Percentiles rank a stretch among this genome's conserved stretches.
phyloP scores from a whole-genome alignment of 2,797 vertebrate genomes.

The Alcedo quadribrachys region DNA sequence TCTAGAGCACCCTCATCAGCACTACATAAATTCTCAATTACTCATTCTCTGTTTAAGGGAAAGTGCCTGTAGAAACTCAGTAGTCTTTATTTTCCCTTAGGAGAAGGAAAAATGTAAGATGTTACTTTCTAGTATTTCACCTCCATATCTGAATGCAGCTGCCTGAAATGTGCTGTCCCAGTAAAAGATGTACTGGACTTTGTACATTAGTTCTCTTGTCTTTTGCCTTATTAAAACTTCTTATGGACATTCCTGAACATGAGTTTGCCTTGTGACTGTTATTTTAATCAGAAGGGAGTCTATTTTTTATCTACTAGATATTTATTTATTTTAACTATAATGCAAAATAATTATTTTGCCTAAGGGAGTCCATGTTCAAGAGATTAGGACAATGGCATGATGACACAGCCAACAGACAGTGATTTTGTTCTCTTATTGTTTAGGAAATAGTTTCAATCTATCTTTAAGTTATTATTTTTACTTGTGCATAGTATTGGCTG shows the following conservation, averaged over 20 bases:
- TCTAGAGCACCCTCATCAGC: neutral
- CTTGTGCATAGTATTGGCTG: neutral
- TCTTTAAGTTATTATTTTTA: neutral
- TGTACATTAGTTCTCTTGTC: neutral
- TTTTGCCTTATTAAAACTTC: neutral
- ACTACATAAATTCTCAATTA: neutral
- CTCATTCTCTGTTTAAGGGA: neutral
- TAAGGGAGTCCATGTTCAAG: neutral
- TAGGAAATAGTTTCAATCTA: neutral
- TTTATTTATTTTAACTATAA: neutral
- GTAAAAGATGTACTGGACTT: neutral
- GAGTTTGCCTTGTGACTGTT: neutral
- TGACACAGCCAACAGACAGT: neutral
- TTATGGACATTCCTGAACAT: neutral
- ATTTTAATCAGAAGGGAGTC: slow-evolving; percentile 2
- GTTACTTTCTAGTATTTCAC: neutral
- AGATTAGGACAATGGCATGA: neutral
- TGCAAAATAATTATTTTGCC: neutral
- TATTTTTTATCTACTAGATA: neutral
- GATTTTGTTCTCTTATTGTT: neutral
- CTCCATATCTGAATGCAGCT: neutral
- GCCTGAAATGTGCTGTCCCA: neutral
- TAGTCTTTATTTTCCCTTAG: neutral
- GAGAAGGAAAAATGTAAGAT: neutral
- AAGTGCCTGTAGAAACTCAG: neutral